phyloP scores from a whole-genome alignment of 2,113 vertebrate genomes.

The Leucosticte australis region DNA sequence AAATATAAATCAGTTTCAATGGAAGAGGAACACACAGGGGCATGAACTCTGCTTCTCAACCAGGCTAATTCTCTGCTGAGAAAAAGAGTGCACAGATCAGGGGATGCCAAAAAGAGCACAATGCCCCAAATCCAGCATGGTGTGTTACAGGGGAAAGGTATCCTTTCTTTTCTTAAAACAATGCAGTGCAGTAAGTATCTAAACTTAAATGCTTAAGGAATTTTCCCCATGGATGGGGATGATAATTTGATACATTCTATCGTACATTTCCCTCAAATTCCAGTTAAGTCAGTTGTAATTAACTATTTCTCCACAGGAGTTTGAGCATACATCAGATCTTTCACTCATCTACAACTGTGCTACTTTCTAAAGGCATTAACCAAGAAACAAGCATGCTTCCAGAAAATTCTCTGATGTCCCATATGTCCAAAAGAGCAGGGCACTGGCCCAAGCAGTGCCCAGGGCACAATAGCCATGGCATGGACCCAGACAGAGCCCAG shows the following conservation, averaged over 20 bases:
- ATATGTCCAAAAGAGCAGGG: not conserved
- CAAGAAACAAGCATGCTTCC: not conserved
- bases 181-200: not conserved
- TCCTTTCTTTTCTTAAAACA: not conserved
- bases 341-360: not conserved
- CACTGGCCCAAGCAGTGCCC: fast-evolving
- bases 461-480: fast-evolving
- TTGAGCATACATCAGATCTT: not conserved
- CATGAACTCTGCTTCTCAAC: not conserved
- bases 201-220: not conserved
- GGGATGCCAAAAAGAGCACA: not conserved
- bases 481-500: fast-evolving
- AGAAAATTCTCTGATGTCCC: not conserved
- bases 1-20: not conserved
- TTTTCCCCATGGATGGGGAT: not conserved
- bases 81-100: fast-evolving
- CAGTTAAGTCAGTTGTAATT: not conserved
- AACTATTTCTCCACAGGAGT: not conserved
- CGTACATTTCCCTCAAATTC: not conserved
- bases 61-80: not conserved
- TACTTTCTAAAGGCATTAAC: not conserved
- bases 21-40: not conserved
- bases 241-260: not conserved
- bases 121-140: not conserved
- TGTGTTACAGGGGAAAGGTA: not conserved